Evolutionary conservation across 2,888 invertebrate species (phyloP).

Genomic region (Neoaliturus tenellus): DNA sequence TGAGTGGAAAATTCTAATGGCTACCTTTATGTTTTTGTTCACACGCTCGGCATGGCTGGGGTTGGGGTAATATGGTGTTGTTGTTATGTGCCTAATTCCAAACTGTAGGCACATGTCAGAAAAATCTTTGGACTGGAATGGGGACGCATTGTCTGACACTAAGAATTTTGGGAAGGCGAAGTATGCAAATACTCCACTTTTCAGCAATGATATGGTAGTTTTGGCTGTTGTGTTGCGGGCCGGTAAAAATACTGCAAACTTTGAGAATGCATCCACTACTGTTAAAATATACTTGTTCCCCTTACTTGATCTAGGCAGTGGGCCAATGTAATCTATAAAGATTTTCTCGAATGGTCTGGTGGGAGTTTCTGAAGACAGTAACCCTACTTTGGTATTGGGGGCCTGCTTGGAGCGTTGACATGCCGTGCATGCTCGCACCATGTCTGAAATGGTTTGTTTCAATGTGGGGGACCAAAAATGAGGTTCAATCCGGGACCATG

Average conservation of each 20-base stretch:
- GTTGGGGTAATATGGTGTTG: neutral
- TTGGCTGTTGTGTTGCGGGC: neutral
- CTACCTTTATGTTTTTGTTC: neutral
- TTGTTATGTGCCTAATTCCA: neutral
- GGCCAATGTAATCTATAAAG: neutral
- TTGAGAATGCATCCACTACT: neutral
- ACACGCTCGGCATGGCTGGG: neutral
- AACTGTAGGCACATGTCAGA: neutral
- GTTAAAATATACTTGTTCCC: neutral
- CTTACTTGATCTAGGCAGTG: neutral
- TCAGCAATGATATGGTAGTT: neutral
- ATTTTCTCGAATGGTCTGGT: neutral
- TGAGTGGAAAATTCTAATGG: neutral
- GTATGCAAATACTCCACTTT: neutral
- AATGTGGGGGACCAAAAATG: no score
- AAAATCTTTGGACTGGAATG: neutral
- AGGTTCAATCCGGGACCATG: no score
- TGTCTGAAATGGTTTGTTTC: neutral
- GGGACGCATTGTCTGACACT: neutral
- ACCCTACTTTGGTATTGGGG: neutral
- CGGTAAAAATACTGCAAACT: neutral
- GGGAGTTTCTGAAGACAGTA: neutral
- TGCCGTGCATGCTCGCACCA: neutral
- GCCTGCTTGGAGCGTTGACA: conserved; percentile 5
- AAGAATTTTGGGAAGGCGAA: neutral